Base-by-base conservation (phyloP, 2,113 vertebrate species). In the Elanoides forficatus region DNA sequence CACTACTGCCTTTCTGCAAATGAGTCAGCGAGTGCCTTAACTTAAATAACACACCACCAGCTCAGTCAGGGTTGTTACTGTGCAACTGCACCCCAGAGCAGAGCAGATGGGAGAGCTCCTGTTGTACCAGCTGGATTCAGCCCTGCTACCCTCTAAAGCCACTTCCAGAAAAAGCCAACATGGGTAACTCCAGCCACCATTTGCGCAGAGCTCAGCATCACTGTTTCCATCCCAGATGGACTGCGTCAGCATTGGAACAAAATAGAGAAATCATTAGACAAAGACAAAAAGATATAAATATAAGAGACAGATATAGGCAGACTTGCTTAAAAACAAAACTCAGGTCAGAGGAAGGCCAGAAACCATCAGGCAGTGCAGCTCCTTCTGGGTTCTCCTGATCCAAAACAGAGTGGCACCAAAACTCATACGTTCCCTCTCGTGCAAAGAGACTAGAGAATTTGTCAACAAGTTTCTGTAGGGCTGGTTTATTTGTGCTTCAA, bases 21-120 rank as follows among this genome's bases (percentile, higher is more conserved):
- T 75, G 95, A 97, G 88, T 91, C 94, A 93, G 90, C 55, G 66
- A 91, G 55, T 81, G 55, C 72, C 90, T 53, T 47, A 48, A 76
- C 47, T 68, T 78, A 58, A 92, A 34, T 62, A 84, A 79, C 42
- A 42, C 0, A 0, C n/a, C 62, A 78, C 34, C 59, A 76, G 50
- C 85, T 40, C 40, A 2, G 29, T 38, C 42, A 73, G 85, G 71
- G 74, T 74, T 60, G 23, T 47, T 76, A 59, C 75, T 43, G 38
- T 42, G 55, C 66, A 85, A 43, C 1, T 71, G 81, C 66, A 67
- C 58, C 36, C 48, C 66, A 70, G 52, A 80, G 32, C 23, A 85
- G 52, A 86, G 90, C 87, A 97, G 95, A 86, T 34, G 71, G 71
- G 78, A 93, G 32, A 86, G 75, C 55, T 94, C 85, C 71, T 76